phyloP scores from a whole-genome alignment of 2,113 vertebrate species.

The Asarcornis scutulata region DNA sequence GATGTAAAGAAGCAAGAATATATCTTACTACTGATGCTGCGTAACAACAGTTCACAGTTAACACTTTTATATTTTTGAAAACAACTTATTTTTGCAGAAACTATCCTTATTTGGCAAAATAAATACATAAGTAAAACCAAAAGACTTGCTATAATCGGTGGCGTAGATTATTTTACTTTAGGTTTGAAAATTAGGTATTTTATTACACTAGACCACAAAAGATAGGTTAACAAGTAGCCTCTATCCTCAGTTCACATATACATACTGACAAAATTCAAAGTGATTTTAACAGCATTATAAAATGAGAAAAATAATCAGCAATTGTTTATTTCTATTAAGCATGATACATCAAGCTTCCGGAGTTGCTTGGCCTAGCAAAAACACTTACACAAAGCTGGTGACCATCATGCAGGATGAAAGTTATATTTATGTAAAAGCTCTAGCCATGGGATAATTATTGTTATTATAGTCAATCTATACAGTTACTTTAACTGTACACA shows the following conservation, averaged over 20 bases:
- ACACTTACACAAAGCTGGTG: background rate
- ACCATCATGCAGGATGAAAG: background rate
- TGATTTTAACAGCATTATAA: background rate
- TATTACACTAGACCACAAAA: background rate
- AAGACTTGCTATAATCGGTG: background rate
- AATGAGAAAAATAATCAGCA: background rate
- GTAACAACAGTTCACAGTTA: background rate
- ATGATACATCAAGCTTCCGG: background rate
- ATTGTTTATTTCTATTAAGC: background rate
- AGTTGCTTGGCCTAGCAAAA: background rate
- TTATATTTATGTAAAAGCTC: background rate
- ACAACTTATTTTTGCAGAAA: background rate
- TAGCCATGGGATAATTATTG: too few species aligned
- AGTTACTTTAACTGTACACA: too few species aligned
- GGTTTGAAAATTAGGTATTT: background rate
- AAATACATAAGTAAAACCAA: background rate
- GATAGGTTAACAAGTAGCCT: background rate
- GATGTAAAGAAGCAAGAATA: fast-evolving
- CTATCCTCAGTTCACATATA: too few species aligned
- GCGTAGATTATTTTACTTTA: background rate
- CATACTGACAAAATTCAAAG: background rate
- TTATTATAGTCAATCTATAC: too few species aligned
- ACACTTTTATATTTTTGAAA: background rate
- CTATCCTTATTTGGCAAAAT: background rate
- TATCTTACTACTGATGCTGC: background rate